Evolutionary conservation across 2,113 vertebrate genomes (phyloP).

Genomic region (Ceyx margarethae): DNA sequence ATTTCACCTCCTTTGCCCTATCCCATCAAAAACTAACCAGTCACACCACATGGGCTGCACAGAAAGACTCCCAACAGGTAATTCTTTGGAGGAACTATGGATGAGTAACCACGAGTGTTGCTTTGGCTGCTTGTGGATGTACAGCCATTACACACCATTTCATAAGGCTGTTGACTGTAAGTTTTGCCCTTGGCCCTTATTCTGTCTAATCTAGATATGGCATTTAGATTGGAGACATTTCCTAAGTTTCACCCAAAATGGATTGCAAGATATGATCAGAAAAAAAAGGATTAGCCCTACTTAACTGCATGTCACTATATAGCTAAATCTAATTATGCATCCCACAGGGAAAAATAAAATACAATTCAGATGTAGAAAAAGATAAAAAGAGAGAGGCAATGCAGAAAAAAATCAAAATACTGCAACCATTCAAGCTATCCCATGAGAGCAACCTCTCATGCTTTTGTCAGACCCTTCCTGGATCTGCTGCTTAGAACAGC

Average conservation of each 20-base stretch:
- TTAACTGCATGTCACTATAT: neutral
- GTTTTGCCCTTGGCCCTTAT: fast-evolving
- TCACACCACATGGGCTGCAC: neutral
- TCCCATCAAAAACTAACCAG: neutral
- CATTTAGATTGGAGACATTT: neutral
- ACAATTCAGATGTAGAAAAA: neutral
- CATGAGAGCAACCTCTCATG: neutral
- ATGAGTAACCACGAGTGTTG: neutral
- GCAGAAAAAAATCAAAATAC: neutral
- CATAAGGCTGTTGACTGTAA: neutral
- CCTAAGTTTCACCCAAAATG: neutral
- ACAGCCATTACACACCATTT: neutral
- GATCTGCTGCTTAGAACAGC: neutral
- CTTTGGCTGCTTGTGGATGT: neutral
- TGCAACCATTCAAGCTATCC: neutral
- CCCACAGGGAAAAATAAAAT: neutral
- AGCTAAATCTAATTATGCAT: neutral
- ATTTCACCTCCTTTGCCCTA: neutral
- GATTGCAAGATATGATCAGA: neutral
- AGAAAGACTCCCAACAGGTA: neutral
- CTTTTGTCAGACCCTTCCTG: neutral
- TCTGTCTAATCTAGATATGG: neutral
- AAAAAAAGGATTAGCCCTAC: neutral
- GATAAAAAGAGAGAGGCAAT: neutral
- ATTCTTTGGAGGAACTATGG: neutral